These are phyloP conservation scores for Ivindomyrus marchei DNA, from an alignment of 2,113 vertebrate genomes.

Conservation along the genomic window DNA sequence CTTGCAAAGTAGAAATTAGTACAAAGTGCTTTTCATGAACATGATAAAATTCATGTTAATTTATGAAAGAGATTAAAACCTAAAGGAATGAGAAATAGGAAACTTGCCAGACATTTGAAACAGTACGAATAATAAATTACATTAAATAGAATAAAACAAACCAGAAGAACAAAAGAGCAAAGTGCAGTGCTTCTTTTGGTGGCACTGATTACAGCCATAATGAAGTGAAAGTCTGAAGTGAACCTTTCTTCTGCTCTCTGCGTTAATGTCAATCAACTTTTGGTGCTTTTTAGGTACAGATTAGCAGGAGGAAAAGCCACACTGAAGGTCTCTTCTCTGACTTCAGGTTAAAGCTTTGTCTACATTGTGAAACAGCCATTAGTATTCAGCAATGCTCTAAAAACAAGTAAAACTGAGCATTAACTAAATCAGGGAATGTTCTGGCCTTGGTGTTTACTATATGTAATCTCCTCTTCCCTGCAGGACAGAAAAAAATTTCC, in stretches of 20 bases:
- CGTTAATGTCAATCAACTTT: background rate
- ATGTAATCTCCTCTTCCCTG: background rate
- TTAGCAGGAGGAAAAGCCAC: conserved; percentile 6
- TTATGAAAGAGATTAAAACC: background rate
- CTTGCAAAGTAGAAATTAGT: background rate
- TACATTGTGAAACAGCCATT: background rate
- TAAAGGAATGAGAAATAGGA: background rate
- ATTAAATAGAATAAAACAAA: background rate
- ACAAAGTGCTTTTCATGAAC: background rate
- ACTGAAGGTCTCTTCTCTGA: background rate
- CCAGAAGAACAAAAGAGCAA: background rate
- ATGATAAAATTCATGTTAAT: background rate
- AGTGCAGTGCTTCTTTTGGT: background rate
- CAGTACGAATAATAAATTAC: background rate
- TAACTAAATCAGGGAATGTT: conserved; percentile 7
- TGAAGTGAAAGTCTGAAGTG: background rate
- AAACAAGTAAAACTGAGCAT: background rate
- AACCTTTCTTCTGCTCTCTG: background rate
- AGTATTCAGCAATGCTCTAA: conserved; percentile 2
- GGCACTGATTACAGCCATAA: background rate
- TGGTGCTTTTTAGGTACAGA: conserved; percentile 7
- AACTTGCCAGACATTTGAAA: background rate
- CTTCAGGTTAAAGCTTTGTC: background rate
- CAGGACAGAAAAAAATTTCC: background rate
- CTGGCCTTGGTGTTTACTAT: background rate